Conservation (phyloP, 2,888 invertebrate genomes). For the Dinocampus coccinellae region DNA sequence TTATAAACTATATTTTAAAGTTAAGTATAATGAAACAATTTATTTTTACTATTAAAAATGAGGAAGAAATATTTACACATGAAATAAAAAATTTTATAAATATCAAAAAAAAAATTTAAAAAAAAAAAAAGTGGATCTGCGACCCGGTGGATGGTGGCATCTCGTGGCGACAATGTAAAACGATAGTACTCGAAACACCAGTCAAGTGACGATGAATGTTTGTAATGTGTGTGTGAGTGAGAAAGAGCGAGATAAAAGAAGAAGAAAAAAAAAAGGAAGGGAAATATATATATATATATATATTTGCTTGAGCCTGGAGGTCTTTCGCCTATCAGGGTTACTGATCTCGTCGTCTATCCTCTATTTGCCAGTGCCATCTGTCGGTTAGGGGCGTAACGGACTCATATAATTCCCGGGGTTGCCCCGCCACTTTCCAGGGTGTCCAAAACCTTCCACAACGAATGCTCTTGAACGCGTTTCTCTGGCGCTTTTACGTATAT, state of each 20-base stretch:
- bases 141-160: slow-evolving; percentile 37
- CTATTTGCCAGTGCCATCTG: slow-evolving; percentile 63
- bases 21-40: no score
- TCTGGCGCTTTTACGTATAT: slow-evolving; percentile 20
- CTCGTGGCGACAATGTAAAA: slow-evolving; percentile 30
- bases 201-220: background rate
- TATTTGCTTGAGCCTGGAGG: slow-evolving; percentile 38
- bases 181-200: slow-evolving; percentile 16
- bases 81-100: background rate
- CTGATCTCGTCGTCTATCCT: slow-evolving; percentile 58
- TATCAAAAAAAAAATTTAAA: background rate
- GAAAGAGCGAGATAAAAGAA: background rate
- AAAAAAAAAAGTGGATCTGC: background rate
- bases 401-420: slow-evolving; percentile 21
- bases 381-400: slow-evolving; percentile 45
- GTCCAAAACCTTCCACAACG: slow-evolving; percentile 34
- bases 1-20: no score
- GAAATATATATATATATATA: slow-evolving; percentile 43
- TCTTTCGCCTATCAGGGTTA: slow-evolving; percentile 62
- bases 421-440: slow-evolving; percentile 33
- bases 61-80: background rate
- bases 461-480: slow-evolving; percentile 8
- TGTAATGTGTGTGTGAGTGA: no score
- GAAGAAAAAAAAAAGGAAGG: slow-evolving; percentile 42
- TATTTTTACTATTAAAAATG: no score